Evolutionary conservation across 2,113 vertebrate species (phyloP), one percentile per base, ranked within the genome.

Genomic region (Thunnus maccoyii): DNA sequence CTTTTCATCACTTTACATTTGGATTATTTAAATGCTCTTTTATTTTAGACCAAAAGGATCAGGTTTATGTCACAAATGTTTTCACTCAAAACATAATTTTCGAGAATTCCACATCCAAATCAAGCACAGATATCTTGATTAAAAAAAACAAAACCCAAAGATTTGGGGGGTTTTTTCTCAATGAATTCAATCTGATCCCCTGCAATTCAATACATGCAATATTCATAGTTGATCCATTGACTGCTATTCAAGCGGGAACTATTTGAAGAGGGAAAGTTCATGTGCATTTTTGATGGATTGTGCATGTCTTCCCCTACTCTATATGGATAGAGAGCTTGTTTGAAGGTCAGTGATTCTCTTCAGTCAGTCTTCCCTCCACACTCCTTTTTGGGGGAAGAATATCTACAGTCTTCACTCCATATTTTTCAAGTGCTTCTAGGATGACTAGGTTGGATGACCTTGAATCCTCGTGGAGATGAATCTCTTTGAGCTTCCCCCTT

Each of bases 261-360:
- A 93, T 94, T 93, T 93, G 92, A 91, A 93, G 92, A 94, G 89
- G 88, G 88, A 94, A 94, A 95, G 92, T 94, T 94, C 93, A 92
- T 93, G 92, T 95, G 92, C 92, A 93, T 94, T 94, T 91, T 94
- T 95, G 94, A 94, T 94, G 94, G 93, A 94, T 93, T 93, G 90
- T 93, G 91, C 88, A 92, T 93, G 92, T 92, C 91, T 92, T 83
- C 81, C 80, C 90, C 85, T 91, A 90, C 89, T 92, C 89, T 91
- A 92, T 92, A 92, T 94, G 94, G 92, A 94, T 94, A 92, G 92
- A 92, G 89, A 92, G 92, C 94, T 93, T 92, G 89, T 93, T 92
- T 94, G 93, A 95, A 94, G 93, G 93, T 95, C 93, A 94, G 88
- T 93, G 92, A 89, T 92, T 94, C 90, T 92, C 93, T 92, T 94